Evolutionary conservation across 2,113 vertebrate genomes (phyloP), one percentile per base, ranked within the genome.

Genomic region (Chloropsis cyanopogon): DNA sequence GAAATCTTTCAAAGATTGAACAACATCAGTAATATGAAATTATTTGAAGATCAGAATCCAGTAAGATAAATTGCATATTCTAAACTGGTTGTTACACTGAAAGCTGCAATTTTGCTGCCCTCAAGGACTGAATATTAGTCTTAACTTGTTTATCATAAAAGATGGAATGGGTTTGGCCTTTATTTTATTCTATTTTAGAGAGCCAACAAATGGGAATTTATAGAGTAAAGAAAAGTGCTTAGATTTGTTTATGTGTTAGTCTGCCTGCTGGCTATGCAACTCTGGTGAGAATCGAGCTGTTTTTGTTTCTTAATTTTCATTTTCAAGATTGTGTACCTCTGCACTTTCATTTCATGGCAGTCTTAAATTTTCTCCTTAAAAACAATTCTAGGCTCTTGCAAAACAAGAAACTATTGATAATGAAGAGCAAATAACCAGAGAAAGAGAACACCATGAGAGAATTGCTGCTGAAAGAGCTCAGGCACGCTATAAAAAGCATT

Each of bases 351-450:
- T 88, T 82, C 20, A 52, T 86, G 86, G 52, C 29, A 41, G 39
- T 82, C 33, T 86, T 31, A 94, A 42, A 71, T 82, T 33, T 79
- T 28, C 26, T 59, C 23, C 82, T 71, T 76, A 26, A 87, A 94
- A 86, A 82, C 50, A 86, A 47, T 81, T 70, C 53, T 82, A 99
- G 99, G 98, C 98, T 96, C 96, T 99, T 78, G 98, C 98, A 81
- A 98, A 97, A 91, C 98, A 99, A 97, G 98, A 97, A 88, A 98
- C 97, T 76, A 93, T 98, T 92, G 98, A 98, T 69, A 92, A 63
- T 23, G 96, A 97, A 60, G 98, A 99, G 52, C 96, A 98, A 85
- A 98, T 98, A 81, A 77, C 64, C 39, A 98, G 96, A 96, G 98
- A 99, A 93, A 97, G 96, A 77, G 97, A 98, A 81, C 26, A 96